Conservation (phyloP, 2,797 vertebrate genomes). For the Brachyalestes nurse region DNA sequence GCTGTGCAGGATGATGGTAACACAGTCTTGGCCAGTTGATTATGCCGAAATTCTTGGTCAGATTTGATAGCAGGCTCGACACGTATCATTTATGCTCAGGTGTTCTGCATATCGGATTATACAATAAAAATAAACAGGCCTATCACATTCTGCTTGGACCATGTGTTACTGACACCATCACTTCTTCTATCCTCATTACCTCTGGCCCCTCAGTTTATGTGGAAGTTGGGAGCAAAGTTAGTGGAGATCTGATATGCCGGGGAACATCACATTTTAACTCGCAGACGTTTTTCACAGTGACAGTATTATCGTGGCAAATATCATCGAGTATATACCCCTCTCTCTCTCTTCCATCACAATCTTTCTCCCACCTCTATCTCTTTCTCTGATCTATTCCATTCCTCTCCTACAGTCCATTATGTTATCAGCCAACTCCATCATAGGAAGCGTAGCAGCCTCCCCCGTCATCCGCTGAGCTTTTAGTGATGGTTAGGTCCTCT, state of each 20-base stretch:
- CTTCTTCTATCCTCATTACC: not conserved
- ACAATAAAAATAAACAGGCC: not conserved
- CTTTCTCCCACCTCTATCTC: not conserved
- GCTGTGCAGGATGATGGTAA: not conserved
- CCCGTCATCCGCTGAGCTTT: not conserved
- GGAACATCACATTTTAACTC: not conserved
- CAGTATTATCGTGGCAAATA: not conserved
- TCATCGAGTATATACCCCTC: not conserved
- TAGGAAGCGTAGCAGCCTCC: not conserved
- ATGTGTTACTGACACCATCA: not conserved
- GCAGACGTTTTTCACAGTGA: not conserved
- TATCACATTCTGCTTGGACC: not conserved
- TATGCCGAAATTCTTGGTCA: not conserved
- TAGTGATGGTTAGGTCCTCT: not conserved
- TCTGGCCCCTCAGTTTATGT: not conserved
- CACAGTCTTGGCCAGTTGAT: not conserved
- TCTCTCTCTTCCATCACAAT: not conserved
- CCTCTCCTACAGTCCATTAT: conserved; percentile 18
- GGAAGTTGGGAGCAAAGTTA: not conserved
- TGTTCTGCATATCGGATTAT: not conserved
- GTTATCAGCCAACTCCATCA: conserved; percentile 18
- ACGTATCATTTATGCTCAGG: not conserved
- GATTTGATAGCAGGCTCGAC: not conserved
- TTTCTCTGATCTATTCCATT: conserved; percentile 12
- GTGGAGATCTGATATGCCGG: not conserved